A percentile compares a stretch with the other conserved stretches of the same genome.
These are phyloP conservation scores for Sitodiplosis mosellana DNA, from an alignment of 1,140 invertebrate species.

Conservation along the genomic window DNA sequence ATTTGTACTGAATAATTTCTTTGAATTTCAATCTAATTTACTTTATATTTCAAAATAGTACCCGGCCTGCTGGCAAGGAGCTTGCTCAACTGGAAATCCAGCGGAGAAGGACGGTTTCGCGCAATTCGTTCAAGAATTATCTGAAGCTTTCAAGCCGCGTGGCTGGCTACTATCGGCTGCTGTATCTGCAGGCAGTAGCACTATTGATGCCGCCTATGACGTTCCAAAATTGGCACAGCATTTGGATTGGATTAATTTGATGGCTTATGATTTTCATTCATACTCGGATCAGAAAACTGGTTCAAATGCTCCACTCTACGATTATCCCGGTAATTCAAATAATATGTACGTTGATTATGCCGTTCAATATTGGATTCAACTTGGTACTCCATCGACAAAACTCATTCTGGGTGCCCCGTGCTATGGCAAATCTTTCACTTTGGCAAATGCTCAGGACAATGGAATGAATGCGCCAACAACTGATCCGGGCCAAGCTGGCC, in stretches of 20 bases:
- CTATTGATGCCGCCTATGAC: conserved; percentile 73
- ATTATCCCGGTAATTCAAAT: conserved; percentile 58
- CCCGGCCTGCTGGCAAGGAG: conserved; percentile 32
- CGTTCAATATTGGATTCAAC: conserved; percentile 72
- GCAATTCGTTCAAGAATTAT: conserved; percentile 50
- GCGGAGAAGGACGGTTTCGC: conserved; percentile 67
- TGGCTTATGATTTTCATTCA: conserved; percentile 80
- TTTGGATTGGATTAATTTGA: conserved; percentile 78
- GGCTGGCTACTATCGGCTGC: conserved; percentile 62
- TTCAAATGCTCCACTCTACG: conserved; percentile 65
- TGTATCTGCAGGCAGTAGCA: conserved; percentile 72
- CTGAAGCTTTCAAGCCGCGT: conserved; percentile 47
- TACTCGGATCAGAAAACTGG: conserved; percentile 83
- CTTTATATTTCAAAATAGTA: conserved; percentile 32
- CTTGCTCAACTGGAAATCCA: conserved; percentile 63
- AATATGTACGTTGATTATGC: conserved; percentile 58
- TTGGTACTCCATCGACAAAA: conserved; percentile 59
- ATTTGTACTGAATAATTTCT: too few species aligned
- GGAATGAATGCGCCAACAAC: conserved; percentile 55
- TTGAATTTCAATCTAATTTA: conserved; percentile 1
- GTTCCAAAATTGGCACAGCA: conserved; percentile 48
- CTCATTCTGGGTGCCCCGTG: conserved; percentile 76
- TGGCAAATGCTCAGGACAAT: conserved; percentile 34
- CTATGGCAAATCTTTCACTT: conserved; percentile 70
- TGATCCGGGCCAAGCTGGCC: conserved; percentile 54